Base-by-base conservation (phyloP, 1,140 invertebrate species). In the Ganaspis sp. region DNA sequence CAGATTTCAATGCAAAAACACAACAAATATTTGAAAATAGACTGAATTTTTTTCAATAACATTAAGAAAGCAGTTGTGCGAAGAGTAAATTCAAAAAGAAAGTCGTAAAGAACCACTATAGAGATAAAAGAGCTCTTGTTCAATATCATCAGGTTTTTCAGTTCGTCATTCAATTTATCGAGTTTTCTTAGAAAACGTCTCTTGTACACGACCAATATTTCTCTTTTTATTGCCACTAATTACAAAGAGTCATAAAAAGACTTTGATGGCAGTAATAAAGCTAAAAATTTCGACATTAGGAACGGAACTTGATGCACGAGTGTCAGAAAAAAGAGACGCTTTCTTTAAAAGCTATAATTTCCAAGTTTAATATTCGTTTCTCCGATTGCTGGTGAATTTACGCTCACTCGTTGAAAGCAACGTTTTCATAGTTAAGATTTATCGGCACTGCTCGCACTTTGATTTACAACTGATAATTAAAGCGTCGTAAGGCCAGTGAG, bases 401-500 rank as follows among this genome's bases (percentile, higher is more conserved):
- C 79, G 80, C 80, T 70, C 34, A 75, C 80, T 84, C 84, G 70
- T 75, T 49, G 76, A 26, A 58, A 76, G 77, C 73, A 77, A 77
- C 58, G 71, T 74, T 74, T 42, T 79, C 82, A 79, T 84, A 76
- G 78, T 76, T 69, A 74, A 88, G 86, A 89, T 89, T 90, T 90
- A 90, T 88, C 80, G 85, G 80, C 77, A 77, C 76, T 73, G 78
- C 72, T 37, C 34, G 79, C 74, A 73, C 77, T 81, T 84, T 88
- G 88, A 89, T 88, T 89, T 89, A 89, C 85, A 87, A 81, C 83
- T 84, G 83, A 90, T 90, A 90, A 90, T 90, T 90, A 90, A 90
- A 90, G 83, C 86, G 86, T 84, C 83, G 86, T 88, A 87, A 87
- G 83, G 79, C 75, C 81, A 70, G 78, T 58, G 81, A 79, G 78